phyloP scores from a whole-genome alignment of 2,888 invertebrate species.

The Eutolmus rufibarbis region DNA sequence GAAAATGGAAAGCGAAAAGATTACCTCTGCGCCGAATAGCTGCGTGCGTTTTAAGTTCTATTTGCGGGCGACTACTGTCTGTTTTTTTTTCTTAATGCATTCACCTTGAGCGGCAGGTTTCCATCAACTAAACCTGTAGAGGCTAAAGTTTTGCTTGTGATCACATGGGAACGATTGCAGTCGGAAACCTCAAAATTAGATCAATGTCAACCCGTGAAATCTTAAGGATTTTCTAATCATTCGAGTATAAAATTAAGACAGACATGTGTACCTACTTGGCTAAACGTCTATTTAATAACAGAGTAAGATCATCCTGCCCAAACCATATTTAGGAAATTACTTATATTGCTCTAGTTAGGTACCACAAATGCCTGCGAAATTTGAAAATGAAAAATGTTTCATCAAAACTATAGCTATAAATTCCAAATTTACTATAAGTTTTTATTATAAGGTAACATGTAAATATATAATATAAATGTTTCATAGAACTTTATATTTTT shows the following conservation, averaged over 20 bases:
- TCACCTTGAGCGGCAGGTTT: constrained; percentile 8
- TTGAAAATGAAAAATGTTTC: no score
- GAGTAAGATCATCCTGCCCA: neutral
- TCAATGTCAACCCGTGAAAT: neutral
- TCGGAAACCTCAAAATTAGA: neutral
- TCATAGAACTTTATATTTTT: no score
- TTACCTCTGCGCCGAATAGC: neutral
- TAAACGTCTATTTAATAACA: neutral
- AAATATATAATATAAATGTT: no score
- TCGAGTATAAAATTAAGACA: neutral
- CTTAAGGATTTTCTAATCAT: neutral
- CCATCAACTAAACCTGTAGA: neutral
- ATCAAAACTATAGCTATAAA: no score
- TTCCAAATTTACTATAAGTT: no score
- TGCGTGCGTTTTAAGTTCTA: neutral
- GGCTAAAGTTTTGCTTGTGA: neutral
- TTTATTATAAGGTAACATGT: no score
- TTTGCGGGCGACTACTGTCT: neutral
- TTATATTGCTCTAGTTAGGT: neutral
- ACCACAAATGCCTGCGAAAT: no score
- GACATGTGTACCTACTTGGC: neutral
- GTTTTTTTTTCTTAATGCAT: neutral
- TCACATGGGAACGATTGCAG: neutral
- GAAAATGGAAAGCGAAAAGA: constrained; percentile 22
- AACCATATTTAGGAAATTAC: neutral